Evolutionary conservation across 2,888 invertebrate genomes (phyloP).

Genomic region (Frankliniella intonsa): DNA sequence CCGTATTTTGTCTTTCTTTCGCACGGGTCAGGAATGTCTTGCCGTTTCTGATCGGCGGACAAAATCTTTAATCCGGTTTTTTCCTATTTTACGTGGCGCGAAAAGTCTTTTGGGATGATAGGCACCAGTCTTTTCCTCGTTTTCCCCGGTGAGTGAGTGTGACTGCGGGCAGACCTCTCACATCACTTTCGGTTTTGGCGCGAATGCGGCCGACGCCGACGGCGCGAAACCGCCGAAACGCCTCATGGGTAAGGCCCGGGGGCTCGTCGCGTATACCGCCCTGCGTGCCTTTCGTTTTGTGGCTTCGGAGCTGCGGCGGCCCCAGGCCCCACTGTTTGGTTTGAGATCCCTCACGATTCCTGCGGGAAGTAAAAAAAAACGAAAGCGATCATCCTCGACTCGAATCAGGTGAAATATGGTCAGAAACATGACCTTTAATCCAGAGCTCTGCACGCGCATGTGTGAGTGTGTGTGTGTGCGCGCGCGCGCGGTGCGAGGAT

Average conservation of each 20-base stretch:
- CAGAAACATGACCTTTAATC: conserved; percentile 18
- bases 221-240: background rate
- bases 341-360: background rate
- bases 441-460: background rate
- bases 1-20: no score
- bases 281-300: background rate
- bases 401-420: conserved; percentile 20
- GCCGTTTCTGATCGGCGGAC: no score
- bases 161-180: no score
- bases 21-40: no score
- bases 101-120: no score
- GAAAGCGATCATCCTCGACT: background rate
- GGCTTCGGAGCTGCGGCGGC: background rate
- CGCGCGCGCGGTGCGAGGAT: background rate
- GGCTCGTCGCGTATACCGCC: background rate
- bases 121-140: no score
- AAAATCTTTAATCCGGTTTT: no score
- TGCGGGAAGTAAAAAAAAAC: background rate
- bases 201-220: no score
- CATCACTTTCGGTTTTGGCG: no score
- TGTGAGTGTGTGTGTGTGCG: background rate
- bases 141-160: no score
- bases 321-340: background rate
- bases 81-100: no score
- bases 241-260: background rate